Evolutionary conservation across 1,140 invertebrate genomes (phyloP).

Genomic region (Leptinotarsa texana): DNA sequence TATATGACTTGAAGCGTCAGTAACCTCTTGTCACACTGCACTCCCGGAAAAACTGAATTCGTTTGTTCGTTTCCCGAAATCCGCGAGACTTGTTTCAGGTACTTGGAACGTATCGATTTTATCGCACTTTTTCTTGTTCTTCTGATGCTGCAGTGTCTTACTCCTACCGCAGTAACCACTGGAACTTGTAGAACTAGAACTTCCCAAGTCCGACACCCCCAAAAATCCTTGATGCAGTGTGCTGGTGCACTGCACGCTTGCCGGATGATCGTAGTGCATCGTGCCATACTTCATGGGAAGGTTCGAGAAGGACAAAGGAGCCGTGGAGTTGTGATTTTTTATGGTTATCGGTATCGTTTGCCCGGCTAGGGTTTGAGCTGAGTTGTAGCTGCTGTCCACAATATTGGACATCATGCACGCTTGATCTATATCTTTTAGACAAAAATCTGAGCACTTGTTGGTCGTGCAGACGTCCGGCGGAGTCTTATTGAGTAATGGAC

Average conservation of each 20-base stretch:
- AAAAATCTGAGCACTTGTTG: constrained; percentile 51
- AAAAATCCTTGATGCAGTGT: constrained; percentile 52
- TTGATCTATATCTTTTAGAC: constrained; percentile 26
- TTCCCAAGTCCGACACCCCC: constrained; percentile 49
- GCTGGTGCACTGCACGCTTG: constrained; percentile 27
- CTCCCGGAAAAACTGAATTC: constrained; percentile 51
- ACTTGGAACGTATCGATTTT: constrained; percentile 54
- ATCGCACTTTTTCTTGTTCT: constrained; percentile 48
- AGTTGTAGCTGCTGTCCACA: constrained; percentile 4
- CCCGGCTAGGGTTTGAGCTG: constrained; percentile 45
- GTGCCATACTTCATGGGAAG: constrained; percentile 52
- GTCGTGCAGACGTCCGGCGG: constrained; percentile 54
- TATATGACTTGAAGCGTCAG: background rate
- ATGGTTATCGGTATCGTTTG: constrained; percentile 54
- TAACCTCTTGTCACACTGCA: constrained; percentile 51
- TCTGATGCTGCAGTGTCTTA: constrained; percentile 52
- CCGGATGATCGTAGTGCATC: constrained; percentile 42
- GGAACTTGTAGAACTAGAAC: constrained; percentile 52
- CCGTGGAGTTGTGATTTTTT: constrained; percentile 48
- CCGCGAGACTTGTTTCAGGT: constrained; percentile 49
- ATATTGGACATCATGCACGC: constrained; percentile 35
- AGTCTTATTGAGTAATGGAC: constrained; percentile 52
- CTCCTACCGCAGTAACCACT: constrained; percentile 50
- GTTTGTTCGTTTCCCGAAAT: constrained; percentile 45
- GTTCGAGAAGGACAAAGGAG: constrained; percentile 43